Base-by-base conservation (phyloP, 2,797 vertebrate species). In the Aulostomus chinensis region DNA sequence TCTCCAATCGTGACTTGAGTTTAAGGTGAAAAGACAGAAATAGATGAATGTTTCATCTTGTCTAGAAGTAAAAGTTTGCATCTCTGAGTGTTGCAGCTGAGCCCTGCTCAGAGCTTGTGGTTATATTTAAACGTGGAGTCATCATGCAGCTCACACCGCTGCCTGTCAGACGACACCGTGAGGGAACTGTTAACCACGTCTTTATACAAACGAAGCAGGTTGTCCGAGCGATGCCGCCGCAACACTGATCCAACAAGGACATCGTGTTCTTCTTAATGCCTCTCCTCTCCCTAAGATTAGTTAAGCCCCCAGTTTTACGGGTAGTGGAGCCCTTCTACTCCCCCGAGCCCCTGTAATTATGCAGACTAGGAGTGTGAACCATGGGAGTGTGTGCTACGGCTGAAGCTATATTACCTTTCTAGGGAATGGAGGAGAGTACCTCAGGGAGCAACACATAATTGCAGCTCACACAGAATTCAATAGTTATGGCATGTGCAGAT, bases 281-380 rank as follows among this genome's bases (percentile, higher is more conserved):
- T 72, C 53, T 50, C 47, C 58, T 67, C 71, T 60, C 65, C 26
- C 59, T 52, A 64, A 59, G 69, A 86, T 86, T 73, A 77, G 69
- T 86, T 78, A 76, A 83, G 72, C 63, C 48, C 28, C 21, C 63
- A 42, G 72, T 84, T 84, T 86, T 79, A 84, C 66, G 46, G 52
- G 51, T 71, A 81, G 62, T 33, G 18, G 57, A 70, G 66, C 58
- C 71, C 63, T 69, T 81, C 73, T 59, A 65, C 76, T 76, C 82
- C 84, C 79, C 73, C 73, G 57, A 64, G 73, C 77, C 67, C 57
- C 60, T 55, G 65, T 85, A 89, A 90, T 88, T 89, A 88, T 69
- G 61, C 73, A 67, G 71, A 65, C 69, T 32, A 47, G 63, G 61
- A 67, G 68, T 84, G 58, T 60, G 77, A 83, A 63, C 71, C 76